These are phyloP conservation scores for Scelioninae gen. 1 DNA, from an alignment of 2,888 invertebrate genomes.

Conservation along the genomic window DNA sequence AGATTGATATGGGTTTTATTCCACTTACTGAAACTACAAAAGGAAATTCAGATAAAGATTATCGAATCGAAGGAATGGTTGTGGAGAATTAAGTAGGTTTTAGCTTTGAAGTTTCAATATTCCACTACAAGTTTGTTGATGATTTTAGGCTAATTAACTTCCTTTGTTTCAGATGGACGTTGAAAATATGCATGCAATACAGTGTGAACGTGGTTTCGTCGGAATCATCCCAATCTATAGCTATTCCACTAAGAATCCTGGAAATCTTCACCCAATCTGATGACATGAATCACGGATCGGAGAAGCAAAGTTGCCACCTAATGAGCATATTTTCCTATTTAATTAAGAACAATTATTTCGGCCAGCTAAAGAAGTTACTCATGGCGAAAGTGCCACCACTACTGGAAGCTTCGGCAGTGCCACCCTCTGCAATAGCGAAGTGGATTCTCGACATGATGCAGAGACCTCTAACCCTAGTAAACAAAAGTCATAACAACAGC, in stretches of 20 bases:
- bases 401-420: conserved; percentile 88
- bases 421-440: conserved; percentile 90
- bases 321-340: conserved; percentile 80
- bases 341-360: conserved; percentile 87
- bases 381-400: conserved; percentile 88
- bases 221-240: conserved; percentile 85
- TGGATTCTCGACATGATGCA: conserved; percentile 91
- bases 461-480: conserved; percentile 89
- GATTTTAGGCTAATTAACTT: too few relatives aligned
- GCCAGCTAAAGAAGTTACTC: conserved; percentile 88
- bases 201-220: conserved; percentile 82
- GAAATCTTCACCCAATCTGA: conserved; percentile 89
- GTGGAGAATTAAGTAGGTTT: conserved; percentile 83
- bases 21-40: conserved; percentile 83
- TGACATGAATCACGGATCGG: conserved; percentile 79
- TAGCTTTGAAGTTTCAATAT: too few relatives aligned
- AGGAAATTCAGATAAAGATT: conserved; percentile 80
- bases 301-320: conserved; percentile 80
- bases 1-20: conserved; percentile 86
- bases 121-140: too few relatives aligned
- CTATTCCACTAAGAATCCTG: conserved; percentile 91
- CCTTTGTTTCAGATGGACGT: conserved; percentile 84
- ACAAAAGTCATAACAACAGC: conserved; percentile 81
- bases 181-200: conserved; percentile 86
- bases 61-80: conserved; percentile 81